Evolutionary conservation across 2,113 vertebrate genomes (phyloP), one percentile per base, ranked within the genome.

Genomic region (Candoia aspera): DNA sequence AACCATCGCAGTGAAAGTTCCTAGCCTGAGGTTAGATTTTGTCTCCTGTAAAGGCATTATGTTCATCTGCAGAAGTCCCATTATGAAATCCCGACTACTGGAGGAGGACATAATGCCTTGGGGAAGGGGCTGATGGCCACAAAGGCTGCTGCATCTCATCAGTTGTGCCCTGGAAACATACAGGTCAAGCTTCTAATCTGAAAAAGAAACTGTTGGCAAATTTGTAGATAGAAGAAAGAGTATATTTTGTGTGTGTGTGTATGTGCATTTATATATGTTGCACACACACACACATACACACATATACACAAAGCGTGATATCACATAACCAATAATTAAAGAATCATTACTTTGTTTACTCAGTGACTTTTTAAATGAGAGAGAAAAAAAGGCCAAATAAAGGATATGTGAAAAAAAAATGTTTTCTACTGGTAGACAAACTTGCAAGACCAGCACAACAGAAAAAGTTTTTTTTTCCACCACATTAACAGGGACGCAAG

Each of bases 401-500:
- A 93, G 26, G 42, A 93, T 57, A 95, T 92, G 97, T 95, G 96
- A 94, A 97, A 96, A 97, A 96, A 97, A 96, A 93, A 96, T 97
- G 97, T 95, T 97, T 98, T 95, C 97, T 98, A 98, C 97, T 97
- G 96, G 98, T 97, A 98, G 98, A 98, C 98, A 97, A 98, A 98
- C 96, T 98, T 98, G 97, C 98, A 97, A 98, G 98, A 98, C 98
- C 98, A 98, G 97, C 98, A 98, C 98, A 97, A 98, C 98, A 98
- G 97, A 98, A 98, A 91, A 98, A 98, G 94, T 97, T 98, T 94
- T 97, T 98, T 95, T 96, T 93, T 94, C 97, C 98, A 99, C 98
- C 98, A 98, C 98, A 98, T 98, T 98, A 98, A 99, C 98, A 98
- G 98, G 98, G 98, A 99, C 98, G 97, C 97, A 98, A 97, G 97